Conservation (phyloP, 2,888 invertebrate species). For the Torymus aiolomorphi region DNA sequence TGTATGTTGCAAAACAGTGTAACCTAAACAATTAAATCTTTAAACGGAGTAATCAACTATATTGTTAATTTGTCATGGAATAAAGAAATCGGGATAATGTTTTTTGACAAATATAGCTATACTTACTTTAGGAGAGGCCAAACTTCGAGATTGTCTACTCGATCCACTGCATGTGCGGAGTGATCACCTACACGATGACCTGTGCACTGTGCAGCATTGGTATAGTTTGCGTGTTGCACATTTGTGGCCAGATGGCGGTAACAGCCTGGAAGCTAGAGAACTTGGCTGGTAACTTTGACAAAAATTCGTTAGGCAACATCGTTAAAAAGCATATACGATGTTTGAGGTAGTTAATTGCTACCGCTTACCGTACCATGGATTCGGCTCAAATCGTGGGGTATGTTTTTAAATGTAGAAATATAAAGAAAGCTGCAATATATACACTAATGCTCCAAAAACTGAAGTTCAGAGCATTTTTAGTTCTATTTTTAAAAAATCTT, state of each 20-base stretch:
- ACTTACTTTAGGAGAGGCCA: slow-evolving; percentile 53
- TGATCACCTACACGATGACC: slow-evolving; percentile 61
- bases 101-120: background rate
- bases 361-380: no score
- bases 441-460: no score
- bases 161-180: slow-evolving; percentile 61
- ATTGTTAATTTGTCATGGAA: no score
- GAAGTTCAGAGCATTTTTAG: no score
- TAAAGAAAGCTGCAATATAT: no score
- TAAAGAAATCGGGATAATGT: no score
- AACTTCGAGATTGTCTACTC: slow-evolving; percentile 62
- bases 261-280: background rate
- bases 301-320: background rate
- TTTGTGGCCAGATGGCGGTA: background rate
- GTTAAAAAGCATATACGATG: slow-evolving; percentile 5
- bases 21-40: background rate
- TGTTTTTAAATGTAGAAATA: no score
- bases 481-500: no score
- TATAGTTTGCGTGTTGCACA: background rate
- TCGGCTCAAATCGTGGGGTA: no score
- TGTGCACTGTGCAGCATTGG: slow-evolving; percentile 53
- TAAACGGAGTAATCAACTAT: background rate
- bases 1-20: no score
- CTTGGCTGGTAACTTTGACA: background rate
- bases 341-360: background rate